A percentile compares a stretch with the other conserved stretches of the same genome.
These are phyloP conservation scores for Priocnemis perturbator DNA, from an alignment of 2,888 invertebrate genomes.

Conservation along the genomic window DNA sequence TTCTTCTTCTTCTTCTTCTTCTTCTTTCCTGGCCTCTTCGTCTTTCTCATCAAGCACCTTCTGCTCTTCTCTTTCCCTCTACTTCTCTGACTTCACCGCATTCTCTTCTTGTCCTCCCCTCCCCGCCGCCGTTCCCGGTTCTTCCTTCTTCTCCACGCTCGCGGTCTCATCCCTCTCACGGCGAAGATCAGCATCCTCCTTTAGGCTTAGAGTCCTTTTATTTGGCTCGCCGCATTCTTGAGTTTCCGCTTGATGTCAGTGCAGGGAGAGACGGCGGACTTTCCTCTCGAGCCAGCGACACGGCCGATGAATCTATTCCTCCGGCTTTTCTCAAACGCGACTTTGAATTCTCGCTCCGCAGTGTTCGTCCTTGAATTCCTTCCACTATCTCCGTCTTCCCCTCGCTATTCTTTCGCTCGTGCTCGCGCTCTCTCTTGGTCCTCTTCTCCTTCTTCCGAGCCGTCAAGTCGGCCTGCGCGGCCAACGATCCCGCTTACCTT, in stretches of 20 bases:
- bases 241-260: conserved; percentile 52
- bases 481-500: conserved; percentile 10
- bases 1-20: conserved; percentile 26
- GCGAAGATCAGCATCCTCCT: conserved; percentile 49
- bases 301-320: conserved; percentile 41
- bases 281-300: conserved; percentile 41
- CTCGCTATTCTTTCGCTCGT: not conserved
- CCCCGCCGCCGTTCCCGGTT: conserved; percentile 36
- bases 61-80: conserved; percentile 36
- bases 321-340: conserved; percentile 42
- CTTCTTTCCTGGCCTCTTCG: conserved; percentile 6
- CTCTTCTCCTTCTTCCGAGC: not conserved
- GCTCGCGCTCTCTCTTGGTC: conserved; percentile 8
- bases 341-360: conserved; percentile 27
- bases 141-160: conserved; percentile 19
- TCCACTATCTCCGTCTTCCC: conserved; percentile 8
- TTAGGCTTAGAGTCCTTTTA: conserved; percentile 62
- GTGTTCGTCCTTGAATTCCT: conserved; percentile 18
- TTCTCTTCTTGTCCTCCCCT: conserved; percentile 25
- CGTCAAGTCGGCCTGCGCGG: too few relatives aligned
- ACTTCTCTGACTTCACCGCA: conserved; percentile 14
- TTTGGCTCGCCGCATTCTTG: conserved; percentile 64
- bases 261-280: conserved; percentile 36
- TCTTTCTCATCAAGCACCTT: conserved; percentile 26
- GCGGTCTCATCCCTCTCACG: conserved; percentile 41